phyloP scores from a whole-genome alignment of 2,113 vertebrate genomes.

The Sylvietta virens region DNA sequence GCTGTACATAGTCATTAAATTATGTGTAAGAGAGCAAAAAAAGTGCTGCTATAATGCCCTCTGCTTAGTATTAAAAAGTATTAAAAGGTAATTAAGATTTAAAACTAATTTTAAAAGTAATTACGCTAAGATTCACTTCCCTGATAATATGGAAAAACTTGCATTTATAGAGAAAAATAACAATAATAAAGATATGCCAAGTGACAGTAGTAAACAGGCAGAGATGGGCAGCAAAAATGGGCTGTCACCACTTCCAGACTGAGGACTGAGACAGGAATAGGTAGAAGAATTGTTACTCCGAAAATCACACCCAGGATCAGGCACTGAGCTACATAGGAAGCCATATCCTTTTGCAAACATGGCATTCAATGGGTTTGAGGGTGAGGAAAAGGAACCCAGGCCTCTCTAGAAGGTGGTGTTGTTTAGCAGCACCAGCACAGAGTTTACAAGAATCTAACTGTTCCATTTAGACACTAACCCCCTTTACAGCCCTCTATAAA shows the following conservation, averaged over 20 bases:
- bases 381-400: not conserved
- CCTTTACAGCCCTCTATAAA: not conserved
- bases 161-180: not conserved
- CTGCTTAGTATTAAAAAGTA: not conserved
- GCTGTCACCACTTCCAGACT: not conserved
- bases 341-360: fast-evolving
- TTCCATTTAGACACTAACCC: not conserved
- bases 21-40: not conserved
- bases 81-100: not conserved
- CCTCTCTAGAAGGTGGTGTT: not conserved
- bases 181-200: not conserved
- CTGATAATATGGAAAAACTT: not conserved
- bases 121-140: not conserved
- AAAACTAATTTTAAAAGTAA: not conserved
- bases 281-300: not conserved
- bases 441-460: not conserved
- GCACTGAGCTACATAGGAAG: not conserved
- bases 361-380: not conserved
- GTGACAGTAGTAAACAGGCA: not conserved
- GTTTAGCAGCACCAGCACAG: not conserved
- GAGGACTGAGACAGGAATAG: not conserved
- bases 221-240: not conserved
- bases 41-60: not conserved
- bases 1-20: conserved; percentile 43
- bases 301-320: not conserved